A percentile compares a stretch with the other conserved stretches of the same genome.
Evolutionary conservation across 2,888 invertebrate genomes (phyloP).

Genomic region (Miltochrista miniata): DNA sequence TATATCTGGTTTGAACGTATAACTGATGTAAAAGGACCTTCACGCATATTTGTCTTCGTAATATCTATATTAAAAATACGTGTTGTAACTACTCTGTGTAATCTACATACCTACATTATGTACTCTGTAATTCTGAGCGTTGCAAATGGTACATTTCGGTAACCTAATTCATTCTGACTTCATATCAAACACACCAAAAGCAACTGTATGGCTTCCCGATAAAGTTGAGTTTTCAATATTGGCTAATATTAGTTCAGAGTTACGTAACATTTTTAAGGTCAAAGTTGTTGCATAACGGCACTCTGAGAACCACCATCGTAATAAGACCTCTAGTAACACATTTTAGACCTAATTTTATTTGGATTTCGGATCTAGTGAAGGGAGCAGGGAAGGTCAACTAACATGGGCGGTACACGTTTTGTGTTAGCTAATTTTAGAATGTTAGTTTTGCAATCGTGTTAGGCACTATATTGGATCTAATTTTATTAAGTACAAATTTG

Average conservation of each 20-base stretch:
- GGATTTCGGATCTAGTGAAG: slow-evolving; percentile 14
- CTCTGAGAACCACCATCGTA: slow-evolving; percentile 52
- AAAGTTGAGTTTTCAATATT: slow-evolving; percentile 34
- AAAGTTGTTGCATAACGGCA: slow-evolving; percentile 67
- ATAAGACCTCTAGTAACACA: slow-evolving; percentile 46
- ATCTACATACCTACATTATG: slow-evolving; percentile 38
- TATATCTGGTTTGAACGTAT: not conserved
- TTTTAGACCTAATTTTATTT: slow-evolving; percentile 29
- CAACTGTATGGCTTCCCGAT: not conserved
- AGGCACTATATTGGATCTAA: slow-evolving; percentile 42
- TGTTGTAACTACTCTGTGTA: slow-evolving; percentile 23
- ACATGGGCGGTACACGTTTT: slow-evolving; percentile 44
- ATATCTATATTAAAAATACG: slow-evolving; percentile 23
- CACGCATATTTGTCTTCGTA: slow-evolving; percentile 10
- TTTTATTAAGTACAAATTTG: slow-evolving; percentile 18
- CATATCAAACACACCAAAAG: slow-evolving; percentile 20
- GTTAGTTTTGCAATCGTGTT: slow-evolving; percentile 59
- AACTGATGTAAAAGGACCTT: slow-evolving; percentile 22
- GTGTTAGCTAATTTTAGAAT: slow-evolving; percentile 69
- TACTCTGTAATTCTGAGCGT: slow-evolving; percentile 34
- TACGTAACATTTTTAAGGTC: slow-evolving; percentile 80
- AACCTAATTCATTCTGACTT: slow-evolving; percentile 59
- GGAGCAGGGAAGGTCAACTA: slow-evolving; percentile 37
- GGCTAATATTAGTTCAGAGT: slow-evolving; percentile 57
- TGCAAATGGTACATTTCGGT: slow-evolving; percentile 56